Percentiles rank a stretch among this genome's conserved stretches.
Evolutionary conservation across 2,888 invertebrate genomes (phyloP).

Genomic region (Nephrotoma flavescens): DNA sequence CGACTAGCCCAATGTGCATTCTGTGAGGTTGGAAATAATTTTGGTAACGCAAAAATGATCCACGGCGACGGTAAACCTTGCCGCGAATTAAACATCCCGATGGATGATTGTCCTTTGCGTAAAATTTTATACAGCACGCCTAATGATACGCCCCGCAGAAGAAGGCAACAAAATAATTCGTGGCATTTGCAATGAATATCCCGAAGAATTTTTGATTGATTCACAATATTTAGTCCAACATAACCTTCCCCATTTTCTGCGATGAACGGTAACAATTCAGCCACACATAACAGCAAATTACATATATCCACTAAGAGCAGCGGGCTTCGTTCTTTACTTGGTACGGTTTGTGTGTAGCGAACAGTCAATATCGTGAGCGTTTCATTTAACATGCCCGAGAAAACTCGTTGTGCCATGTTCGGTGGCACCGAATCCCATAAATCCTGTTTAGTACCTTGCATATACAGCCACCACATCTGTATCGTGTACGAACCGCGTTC

Average conservation of each 20-base stretch:
- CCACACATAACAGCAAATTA: constrained; percentile 61
- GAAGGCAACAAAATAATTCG: constrained; percentile 57
- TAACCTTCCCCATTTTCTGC: constrained; percentile 43
- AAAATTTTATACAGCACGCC: constrained; percentile 51
- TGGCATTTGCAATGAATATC: constrained; percentile 75
- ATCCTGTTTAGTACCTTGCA: constrained; percentile 66
- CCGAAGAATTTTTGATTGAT: constrained; percentile 52
- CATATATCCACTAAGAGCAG: constrained; percentile 56
- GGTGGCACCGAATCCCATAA: constrained; percentile 82
- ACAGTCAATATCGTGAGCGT: constrained; percentile 66
- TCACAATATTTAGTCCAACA: constrained; percentile 40
- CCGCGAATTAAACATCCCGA: constrained; percentile 40
- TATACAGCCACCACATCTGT: constrained; percentile 82
- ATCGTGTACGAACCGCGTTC: constrained; percentile 67
- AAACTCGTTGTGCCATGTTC: constrained; percentile 72
- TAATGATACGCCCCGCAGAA: constrained; percentile 59
- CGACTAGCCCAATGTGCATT: constrained; percentile 30
- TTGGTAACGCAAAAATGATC: constrained; percentile 52
- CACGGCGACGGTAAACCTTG: constrained; percentile 46
- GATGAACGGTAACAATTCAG: constrained; percentile 55
- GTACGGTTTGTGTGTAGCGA: constrained; percentile 62
- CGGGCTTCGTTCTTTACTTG: constrained; percentile 40
- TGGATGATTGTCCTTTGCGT: constrained; percentile 38
- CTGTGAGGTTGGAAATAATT: constrained; percentile 37
- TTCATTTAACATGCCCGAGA: constrained; percentile 74